Conservation (phyloP, 2,888 invertebrate genomes). For the Heliconius erato region DNA sequence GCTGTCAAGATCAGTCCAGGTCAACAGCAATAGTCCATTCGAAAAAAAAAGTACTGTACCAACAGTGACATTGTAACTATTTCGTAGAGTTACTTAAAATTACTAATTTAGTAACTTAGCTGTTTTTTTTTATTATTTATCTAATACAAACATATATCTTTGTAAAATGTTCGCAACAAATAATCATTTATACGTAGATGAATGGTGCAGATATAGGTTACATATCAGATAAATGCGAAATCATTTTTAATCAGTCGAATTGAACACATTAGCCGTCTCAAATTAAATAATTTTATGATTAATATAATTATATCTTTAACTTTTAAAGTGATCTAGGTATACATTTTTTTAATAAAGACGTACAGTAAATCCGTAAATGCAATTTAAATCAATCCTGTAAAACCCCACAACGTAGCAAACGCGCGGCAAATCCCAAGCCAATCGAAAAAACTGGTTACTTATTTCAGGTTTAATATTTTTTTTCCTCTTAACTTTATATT, state of each 20-base stretch:
- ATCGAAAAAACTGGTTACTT: constrained; percentile 29
- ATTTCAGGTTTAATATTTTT: constrained; percentile 2
- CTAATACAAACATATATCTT: not conserved
- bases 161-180: not conserved
- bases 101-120: no score
- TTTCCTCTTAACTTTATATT: constrained; percentile 1
- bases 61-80: not conserved
- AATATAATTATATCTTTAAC: not conserved
- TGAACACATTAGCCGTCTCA: not conserved
- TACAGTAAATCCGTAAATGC: not conserved
- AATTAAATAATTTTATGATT: not conserved
- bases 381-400: not conserved
- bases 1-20: no score
- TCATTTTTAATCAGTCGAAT: constrained; percentile 1
- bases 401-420: constrained; percentile 10
- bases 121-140: not conserved
- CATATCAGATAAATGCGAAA: constrained; percentile 4
- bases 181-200: not conserved
- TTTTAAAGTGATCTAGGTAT: not conserved
- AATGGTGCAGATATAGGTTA: not conserved
- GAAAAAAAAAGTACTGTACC: no score
- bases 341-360: not conserved
- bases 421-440: constrained; percentile 32
- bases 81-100: not conserved
- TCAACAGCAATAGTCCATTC: no score